Base-by-base conservation (phyloP, 2,888 invertebrate genomes). In the Cataglyphis livida region DNA sequence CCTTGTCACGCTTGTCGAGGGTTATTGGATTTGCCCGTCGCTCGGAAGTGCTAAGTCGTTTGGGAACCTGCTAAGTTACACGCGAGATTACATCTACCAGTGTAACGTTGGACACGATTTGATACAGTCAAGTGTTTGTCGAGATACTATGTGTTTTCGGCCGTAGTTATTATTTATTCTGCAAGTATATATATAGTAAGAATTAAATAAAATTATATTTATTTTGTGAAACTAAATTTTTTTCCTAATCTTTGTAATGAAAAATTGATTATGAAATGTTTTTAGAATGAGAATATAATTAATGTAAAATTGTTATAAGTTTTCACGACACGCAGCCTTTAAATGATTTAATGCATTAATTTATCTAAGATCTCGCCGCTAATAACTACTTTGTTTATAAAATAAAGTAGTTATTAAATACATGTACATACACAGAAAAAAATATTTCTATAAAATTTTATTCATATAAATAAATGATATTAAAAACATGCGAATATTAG, bases 1-100 rank as follows among this genome's bases (percentile, higher is more conserved):
- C 91, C 89, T 89, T 91, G 92, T 93, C 93, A 93, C 92, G 93
- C 92, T 93, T 92, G 91, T 93, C 91, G 87, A 73, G 83, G 85
- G 89, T 94, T 94, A 94, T 93, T 94, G 94, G 93, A 94, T 94
- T 94, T 92, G 90, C 87, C 82, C 88, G 89, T 90, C 91, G 87
- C 91, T 90, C 90, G 88, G 84, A 81, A 82, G 44, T 74, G 51
- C 61, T n/a, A 51, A 51, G 48, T 51, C 48, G 48, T 51, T 51
- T 66, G 64, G 83, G 86, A 90, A 94, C 94, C 94, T 93, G 94
- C 92, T 91, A 88, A 90, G 93, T 94, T 94, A 93, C 92, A 93
- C 93, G 90, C 87, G 86, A 92, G 93, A 94, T 94, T 93, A 84
- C 91, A 91, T 90, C 89, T 83, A 89, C 90, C 88, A 85, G 88